Evolutionary conservation across 2,797 vertebrate species (phyloP), one percentile per base, ranked within the genome.

Genomic region (Myotis planiceps): DNA sequence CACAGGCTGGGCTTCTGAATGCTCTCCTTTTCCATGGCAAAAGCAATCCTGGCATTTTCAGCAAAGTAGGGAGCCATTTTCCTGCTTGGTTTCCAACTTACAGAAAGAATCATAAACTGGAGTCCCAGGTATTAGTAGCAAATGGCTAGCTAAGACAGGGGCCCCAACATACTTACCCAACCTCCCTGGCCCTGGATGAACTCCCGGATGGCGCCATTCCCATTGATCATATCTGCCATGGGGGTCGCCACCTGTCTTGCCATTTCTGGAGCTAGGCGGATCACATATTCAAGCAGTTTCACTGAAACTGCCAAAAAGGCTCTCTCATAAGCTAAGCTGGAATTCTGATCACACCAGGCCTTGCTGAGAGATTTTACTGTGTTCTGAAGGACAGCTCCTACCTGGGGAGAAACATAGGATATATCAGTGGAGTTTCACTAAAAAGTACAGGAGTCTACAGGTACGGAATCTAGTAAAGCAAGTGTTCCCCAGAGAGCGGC

Each of bases 141-240:
- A 78, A 82, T 72, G 21, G 34, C 45, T 15, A 71, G 71, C 82
- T 78, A 84, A 96, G 60, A 25, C 27, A 71, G 49, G 87, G 21
- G 21, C 37, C 32, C 9, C 66, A 53, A 34, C 0, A 23, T 19
- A 97, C 98, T 98, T 83, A 98, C 98, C 98, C 98, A 98, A 47
- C 98, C 98, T 2, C 98, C 98, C 0, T 29, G 49, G 19, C 23
- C 7, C 95, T 97, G 90, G 23, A 98, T 95, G 72, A 98, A 98
- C 23, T 21, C 75, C 60, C 85, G 97, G 78, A 98, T 47, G 88
- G 12, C 87, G 27, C 3, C 3, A n/a, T 97, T 96, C 42, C 82
- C 76, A 3, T 74, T 98, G 74, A 98, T 98, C 76, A 53, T 68
- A 3, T 16, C 0, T 0, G 0, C 51, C 6, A 98, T 21, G 18